A percentile compares a stretch with the other conserved stretches of the same genome.
Conservation (phyloP, 2,888 invertebrate genomes). For the Julus scandinavius region DNA sequence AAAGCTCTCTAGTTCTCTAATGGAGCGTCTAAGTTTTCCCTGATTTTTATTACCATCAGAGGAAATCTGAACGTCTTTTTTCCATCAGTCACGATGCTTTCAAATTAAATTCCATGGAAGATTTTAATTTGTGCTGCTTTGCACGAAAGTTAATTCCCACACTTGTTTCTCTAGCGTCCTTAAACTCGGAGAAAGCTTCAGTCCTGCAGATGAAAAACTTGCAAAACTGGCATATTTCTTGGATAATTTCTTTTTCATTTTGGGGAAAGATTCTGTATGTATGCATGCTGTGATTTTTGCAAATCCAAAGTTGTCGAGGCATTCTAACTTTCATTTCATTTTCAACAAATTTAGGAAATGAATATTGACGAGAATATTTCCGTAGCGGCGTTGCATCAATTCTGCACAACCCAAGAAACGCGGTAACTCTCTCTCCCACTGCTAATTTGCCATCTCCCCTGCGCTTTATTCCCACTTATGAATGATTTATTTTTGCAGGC, state of each 20-base stretch:
- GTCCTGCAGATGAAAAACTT: not conserved
- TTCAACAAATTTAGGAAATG: not conserved
- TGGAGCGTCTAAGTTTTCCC: too few relatives aligned
- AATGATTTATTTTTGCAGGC: not conserved
- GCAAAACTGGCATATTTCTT: not conserved
- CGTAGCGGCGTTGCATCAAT: not conserved
- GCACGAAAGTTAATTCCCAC: not conserved
- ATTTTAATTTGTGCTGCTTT: not conserved
- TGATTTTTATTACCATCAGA: too few relatives aligned
- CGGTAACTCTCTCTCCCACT: not conserved
- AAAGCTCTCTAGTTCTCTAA: too few relatives aligned
- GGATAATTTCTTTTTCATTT: not conserved
- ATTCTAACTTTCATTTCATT: not conserved
- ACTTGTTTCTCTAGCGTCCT: slow-evolving; percentile 1
- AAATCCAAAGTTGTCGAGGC: not conserved
- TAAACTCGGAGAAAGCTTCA: not conserved
- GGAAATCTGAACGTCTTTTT: too few relatives aligned
- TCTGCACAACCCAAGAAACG: not conserved
- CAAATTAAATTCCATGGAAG: too few relatives aligned
- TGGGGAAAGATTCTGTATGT: not conserved
- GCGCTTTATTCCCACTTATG: not conserved
- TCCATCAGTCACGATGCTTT: too few relatives aligned
- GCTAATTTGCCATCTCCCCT: not conserved
- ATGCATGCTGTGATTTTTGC: not conserved
- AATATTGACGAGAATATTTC: not conserved